Evolutionary conservation across 2,797 vertebrate genomes (phyloP).

Genomic region (Mormyrus proboscirostris): DNA sequence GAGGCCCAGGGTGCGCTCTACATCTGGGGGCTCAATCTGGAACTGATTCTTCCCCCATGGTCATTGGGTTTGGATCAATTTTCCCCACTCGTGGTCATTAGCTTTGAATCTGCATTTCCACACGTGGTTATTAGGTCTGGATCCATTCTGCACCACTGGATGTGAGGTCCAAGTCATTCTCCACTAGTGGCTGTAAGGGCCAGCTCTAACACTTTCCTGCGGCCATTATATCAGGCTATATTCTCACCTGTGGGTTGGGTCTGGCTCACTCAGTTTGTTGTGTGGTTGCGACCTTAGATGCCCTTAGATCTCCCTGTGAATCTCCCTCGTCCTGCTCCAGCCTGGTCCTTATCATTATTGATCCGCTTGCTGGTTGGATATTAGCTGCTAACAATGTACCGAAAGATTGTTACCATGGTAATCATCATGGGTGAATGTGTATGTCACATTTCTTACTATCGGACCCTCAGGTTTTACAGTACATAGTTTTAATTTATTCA

Average conservation of each 20-base stretch:
- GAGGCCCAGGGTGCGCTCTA: background rate
- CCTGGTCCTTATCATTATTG: background rate
- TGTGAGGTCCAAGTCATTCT: background rate
- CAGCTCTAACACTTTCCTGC: background rate
- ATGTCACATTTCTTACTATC: background rate
- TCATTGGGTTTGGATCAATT: background rate
- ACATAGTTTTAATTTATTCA: background rate
- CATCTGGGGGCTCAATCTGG: background rate
- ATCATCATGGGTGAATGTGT: background rate
- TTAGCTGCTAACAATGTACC: background rate
- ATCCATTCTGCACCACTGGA: background rate
- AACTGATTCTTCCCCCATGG: background rate
- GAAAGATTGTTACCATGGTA: background rate
- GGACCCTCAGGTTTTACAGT: background rate
- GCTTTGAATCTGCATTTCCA: background rate
- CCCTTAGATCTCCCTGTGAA: background rate
- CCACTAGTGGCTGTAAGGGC: background rate
- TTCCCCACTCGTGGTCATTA: background rate
- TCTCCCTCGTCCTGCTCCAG: background rate
- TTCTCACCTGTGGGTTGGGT: background rate
- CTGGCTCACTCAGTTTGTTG: background rate
- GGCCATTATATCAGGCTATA: background rate
- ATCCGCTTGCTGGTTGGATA: background rate
- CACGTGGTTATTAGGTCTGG: background rate
- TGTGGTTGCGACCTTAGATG: background rate